Conservation (phyloP, 2,888 invertebrate genomes). For the Proisotoma minuta region DNA sequence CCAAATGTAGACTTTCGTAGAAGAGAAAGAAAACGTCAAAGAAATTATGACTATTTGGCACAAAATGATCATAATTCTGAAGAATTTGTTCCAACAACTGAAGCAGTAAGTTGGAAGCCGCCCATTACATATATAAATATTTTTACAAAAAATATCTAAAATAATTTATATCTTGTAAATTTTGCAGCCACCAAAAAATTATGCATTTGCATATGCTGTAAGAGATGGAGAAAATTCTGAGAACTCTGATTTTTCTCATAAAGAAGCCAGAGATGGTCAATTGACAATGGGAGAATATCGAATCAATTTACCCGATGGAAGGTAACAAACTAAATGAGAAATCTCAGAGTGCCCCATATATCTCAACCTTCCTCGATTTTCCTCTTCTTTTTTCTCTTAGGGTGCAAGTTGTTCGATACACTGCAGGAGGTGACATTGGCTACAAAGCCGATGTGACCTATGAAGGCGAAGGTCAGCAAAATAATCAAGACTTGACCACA, state of each 20-base stretch:
- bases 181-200: constrained; percentile 41
- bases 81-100: background rate
- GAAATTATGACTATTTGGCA: too few species aligned
- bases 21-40: background rate
- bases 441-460: constrained; percentile 81
- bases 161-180: too few species aligned
- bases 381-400: constrained; percentile 11
- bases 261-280: constrained; percentile 62
- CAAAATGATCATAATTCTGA: too few species aligned
- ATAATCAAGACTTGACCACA: background rate
- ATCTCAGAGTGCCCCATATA: background rate
- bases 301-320: constrained; percentile 49
- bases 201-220: constrained; percentile 46
- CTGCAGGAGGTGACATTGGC: constrained; percentile 82
- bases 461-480: constrained; percentile 54
- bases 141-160: too few species aligned
- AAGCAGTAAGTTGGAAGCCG: background rate
- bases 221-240: constrained; percentile 27
- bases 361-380: background rate
- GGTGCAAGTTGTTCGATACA: constrained; percentile 73
- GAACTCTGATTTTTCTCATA: constrained; percentile 62
- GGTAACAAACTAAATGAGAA: constrained; percentile 19
- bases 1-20: too few species aligned
- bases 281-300: constrained; percentile 63
- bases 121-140: too few species aligned